These are phyloP conservation scores for Drosophila mettleri DNA, from an alignment of 2,888 invertebrate genomes.

Conservation along the genomic window DNA sequence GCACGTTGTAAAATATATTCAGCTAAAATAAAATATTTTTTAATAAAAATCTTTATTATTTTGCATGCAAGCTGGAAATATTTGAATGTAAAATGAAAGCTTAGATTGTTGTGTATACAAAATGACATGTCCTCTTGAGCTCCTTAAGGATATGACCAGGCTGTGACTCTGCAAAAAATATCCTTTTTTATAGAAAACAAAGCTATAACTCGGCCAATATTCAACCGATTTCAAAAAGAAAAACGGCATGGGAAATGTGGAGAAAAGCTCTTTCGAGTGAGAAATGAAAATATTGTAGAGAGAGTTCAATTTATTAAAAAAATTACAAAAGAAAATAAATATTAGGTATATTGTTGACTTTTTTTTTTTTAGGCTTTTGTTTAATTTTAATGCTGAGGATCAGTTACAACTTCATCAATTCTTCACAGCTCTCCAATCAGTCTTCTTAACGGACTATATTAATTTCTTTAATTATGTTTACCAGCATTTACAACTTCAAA, in stretches of 20 bases:
- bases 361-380: too few relatives aligned
- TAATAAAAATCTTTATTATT: too few relatives aligned
- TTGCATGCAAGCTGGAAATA: fast-evolving
- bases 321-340: too few relatives aligned
- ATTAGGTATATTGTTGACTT: too few relatives aligned
- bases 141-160: background rate
- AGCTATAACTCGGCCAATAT: background rate
- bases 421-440: background rate
- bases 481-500: background rate
- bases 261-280: too few relatives aligned
- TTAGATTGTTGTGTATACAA: background rate
- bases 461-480: too few relatives aligned
- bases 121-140: background rate
- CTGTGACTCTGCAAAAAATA: background rate
- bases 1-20: background rate
- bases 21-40: too few relatives aligned
- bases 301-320: too few relatives aligned
- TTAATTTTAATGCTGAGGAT: too few relatives aligned
- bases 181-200: background rate
- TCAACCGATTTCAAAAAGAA: background rate
- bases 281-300: too few relatives aligned
- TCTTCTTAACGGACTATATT: too few relatives aligned
- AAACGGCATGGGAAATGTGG: background rate
- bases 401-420: background rate
- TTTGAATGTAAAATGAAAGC: background rate